Conservation (phyloP, 1,140 invertebrate genomes). For the Drosophila obscura region DNA sequence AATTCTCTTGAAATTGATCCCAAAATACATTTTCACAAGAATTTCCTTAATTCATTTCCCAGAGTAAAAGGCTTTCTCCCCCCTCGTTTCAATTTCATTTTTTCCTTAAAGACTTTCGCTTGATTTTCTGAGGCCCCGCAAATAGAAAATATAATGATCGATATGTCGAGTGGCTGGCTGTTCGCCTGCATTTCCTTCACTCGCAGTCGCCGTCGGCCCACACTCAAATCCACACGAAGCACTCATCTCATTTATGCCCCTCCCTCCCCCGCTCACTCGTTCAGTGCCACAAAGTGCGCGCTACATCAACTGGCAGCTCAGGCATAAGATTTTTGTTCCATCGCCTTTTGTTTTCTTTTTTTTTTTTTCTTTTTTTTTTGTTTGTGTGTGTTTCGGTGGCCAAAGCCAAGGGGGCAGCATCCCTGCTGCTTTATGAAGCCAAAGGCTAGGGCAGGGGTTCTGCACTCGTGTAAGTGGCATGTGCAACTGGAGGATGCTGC, state of each 20-base stretch:
- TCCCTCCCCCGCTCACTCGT: conserved; percentile 7
- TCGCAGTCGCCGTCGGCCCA: conserved; percentile 3
- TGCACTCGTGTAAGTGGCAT: conserved; percentile 53
- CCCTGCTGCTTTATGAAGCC: conserved; percentile 35
- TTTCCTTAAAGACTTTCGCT: conserved; percentile 39
- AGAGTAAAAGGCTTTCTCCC: not conserved
- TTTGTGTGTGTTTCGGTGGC: too few relatives aligned
- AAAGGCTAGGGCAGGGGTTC: not conserved
- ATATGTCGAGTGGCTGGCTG: conserved; percentile 50
- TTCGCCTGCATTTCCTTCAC: conserved; percentile 11
- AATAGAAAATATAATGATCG: conserved; percentile 42
- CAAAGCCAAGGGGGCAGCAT: not conserved
- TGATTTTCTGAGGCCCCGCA: conserved; percentile 13
- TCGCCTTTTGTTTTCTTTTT: conserved; percentile 51
- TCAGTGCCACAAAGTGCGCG: conserved; percentile 36
- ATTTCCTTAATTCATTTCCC: too few relatives aligned
- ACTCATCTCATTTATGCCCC: conserved; percentile 6
- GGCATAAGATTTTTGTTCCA: conserved; percentile 47
- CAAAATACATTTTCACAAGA: not conserved
- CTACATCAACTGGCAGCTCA: conserved; percentile 63
- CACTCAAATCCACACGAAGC: conserved; percentile 3
- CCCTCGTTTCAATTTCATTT: conserved; percentile 15
- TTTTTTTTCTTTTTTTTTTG: not conserved
- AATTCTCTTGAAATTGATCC: too few relatives aligned
- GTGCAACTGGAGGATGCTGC: conserved; percentile 29